Conservation (phyloP, 2,888 invertebrate genomes). For the Chironomus riparius region DNA sequence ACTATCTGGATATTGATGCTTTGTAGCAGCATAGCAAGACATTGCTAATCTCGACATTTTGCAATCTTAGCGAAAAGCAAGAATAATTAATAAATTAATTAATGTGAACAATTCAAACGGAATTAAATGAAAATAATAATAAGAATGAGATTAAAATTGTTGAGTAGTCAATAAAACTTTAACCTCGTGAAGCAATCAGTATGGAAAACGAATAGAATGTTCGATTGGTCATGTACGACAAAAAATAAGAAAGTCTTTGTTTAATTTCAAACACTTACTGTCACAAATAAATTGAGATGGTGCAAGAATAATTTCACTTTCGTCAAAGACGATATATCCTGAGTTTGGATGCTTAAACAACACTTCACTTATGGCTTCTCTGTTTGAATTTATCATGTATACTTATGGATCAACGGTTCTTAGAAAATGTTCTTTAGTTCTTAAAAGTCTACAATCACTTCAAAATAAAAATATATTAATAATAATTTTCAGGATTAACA, state of each 20-base stretch:
- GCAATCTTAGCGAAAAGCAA: neutral
- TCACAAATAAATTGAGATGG: neutral
- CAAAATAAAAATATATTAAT: too few species aligned
- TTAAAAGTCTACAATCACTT: too few species aligned
- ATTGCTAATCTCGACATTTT: constrained; percentile 17
- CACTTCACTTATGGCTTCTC: too few species aligned
- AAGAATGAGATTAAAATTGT: neutral
- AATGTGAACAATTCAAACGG: neutral
- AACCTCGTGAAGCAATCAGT: neutral
- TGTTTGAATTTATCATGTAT: too few species aligned
- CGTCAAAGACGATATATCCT: neutral
- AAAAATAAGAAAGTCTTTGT: neutral
- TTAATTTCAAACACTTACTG: neutral
- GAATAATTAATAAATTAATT: neutral
- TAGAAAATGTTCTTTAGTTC: too few species aligned
- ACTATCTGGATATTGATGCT: neutral
- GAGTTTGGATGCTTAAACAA: neutral
- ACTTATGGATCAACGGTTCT: too few species aligned
- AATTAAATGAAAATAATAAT: too few species aligned
- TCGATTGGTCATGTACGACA: neutral
- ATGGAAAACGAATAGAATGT: neutral
- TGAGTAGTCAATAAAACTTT: neutral
- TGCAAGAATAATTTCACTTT: neutral
- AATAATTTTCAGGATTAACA: too few species aligned
- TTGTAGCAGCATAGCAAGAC: constrained; percentile 19